Conservation (phyloP, 2,888 invertebrate genomes). For the Acrobeloides nanus region DNA sequence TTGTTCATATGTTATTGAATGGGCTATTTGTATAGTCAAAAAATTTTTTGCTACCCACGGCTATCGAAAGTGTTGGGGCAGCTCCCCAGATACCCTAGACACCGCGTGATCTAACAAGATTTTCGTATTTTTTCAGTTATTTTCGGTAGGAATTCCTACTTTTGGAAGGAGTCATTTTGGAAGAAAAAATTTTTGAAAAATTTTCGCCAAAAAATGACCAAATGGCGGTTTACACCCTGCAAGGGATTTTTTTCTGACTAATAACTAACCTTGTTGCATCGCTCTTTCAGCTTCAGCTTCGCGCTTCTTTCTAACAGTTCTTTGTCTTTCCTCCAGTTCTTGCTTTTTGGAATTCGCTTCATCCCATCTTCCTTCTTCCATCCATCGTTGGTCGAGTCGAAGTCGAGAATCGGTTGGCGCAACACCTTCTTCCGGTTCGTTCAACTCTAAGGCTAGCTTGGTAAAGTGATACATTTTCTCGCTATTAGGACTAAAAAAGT, state of each 20-base stretch:
- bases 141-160: no score
- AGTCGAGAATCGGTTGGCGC: slow-evolving; percentile 87
- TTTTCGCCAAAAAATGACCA: no score
- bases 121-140: no score
- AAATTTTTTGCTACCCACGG: no score
- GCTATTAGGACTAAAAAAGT: slow-evolving; percentile 60
- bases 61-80: no score
- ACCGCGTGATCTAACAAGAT: no score
- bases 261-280: slow-evolving; percentile 55
- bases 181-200: no score
- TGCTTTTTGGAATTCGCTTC: slow-evolving; percentile 66
- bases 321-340: slow-evolving; percentile 87
- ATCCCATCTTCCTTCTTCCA: slow-evolving; percentile 80
- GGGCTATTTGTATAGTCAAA: no score
- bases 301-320: slow-evolving; percentile 68
- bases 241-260: no score
- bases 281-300: slow-evolving; percentile 72
- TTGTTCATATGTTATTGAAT: neutral
- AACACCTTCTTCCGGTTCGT: slow-evolving; percentile 82
- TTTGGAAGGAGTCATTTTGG: no score
- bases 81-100: no score
- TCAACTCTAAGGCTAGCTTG: slow-evolving; percentile 84
- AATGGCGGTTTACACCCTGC: no score
- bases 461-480: slow-evolving; percentile 88
- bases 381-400: slow-evolving; percentile 90